Conservation (phyloP, 2,888 invertebrate species). For the Tetramorium bicarinatum region DNA sequence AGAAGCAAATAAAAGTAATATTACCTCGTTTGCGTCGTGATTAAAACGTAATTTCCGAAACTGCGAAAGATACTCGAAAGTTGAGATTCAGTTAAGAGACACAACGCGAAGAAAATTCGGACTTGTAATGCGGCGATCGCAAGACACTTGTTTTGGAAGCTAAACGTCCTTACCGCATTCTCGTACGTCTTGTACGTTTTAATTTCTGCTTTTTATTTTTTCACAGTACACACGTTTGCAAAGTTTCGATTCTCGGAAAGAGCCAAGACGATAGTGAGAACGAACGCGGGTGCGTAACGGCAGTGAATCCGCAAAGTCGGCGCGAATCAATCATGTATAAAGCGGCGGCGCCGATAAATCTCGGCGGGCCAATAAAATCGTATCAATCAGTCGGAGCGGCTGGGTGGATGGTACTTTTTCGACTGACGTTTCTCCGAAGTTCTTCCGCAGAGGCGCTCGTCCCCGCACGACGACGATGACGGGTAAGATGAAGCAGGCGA, state of each 20-base stretch:
- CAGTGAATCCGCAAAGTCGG: constrained; percentile 52
- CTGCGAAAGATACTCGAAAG: constrained; percentile 49
- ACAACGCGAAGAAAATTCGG: constrained; percentile 13
- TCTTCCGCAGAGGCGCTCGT: constrained; percentile 59
- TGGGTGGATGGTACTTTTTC: constrained; percentile 62
- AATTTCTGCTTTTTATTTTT: background rate
- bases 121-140: background rate
- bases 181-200: background rate
- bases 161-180: background rate
- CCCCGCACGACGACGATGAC: constrained; percentile 35
- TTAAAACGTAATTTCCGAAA: constrained; percentile 53
- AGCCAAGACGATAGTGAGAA: background rate
- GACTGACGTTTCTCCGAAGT: constrained; percentile 72
- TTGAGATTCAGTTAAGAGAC: constrained; percentile 17
- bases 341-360: constrained; percentile 74
- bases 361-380: constrained; percentile 78
- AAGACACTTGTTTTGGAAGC: background rate
- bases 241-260: background rate
- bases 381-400: constrained; percentile 79
- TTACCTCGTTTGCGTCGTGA: constrained; percentile 47
- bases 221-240: background rate
- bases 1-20: constrained; percentile 57
- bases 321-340: constrained; percentile 77
- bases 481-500: constrained; percentile 46
- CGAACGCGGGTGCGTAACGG: background rate